phyloP scores from a whole-genome alignment of 2,888 invertebrate species.

The Epinotia brunnichana region DNA sequence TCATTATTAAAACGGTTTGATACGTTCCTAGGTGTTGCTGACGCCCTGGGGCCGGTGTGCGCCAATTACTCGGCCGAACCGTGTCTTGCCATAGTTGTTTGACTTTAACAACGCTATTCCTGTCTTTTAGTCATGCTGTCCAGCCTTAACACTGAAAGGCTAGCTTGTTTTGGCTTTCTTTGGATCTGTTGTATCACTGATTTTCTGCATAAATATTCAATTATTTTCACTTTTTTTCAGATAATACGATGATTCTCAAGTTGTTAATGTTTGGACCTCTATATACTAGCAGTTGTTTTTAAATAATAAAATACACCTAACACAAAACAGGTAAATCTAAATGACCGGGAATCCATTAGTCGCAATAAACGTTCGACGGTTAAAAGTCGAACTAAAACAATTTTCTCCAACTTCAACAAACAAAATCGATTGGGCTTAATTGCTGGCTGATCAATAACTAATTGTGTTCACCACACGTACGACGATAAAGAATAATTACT shows the following conservation, averaged over 20 bases:
- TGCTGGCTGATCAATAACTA: slow-evolving; percentile 83
- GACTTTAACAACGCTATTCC: slow-evolving; percentile 72
- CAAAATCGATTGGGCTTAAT: slow-evolving; percentile 83
- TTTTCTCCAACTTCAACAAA: slow-evolving; percentile 83
- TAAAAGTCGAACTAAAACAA: slow-evolving; percentile 81
- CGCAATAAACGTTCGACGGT: slow-evolving; percentile 73
- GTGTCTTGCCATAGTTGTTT: slow-evolving; percentile 68
- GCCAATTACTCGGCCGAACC: slow-evolving; percentile 76
- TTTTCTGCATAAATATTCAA: slow-evolving; percentile 14
- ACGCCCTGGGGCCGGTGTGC: slow-evolving; percentile 72
- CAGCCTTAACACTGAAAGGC: slow-evolving; percentile 38
- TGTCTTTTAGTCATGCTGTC: slow-evolving; percentile 57
- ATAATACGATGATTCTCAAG: neutral
- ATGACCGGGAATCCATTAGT: slow-evolving; percentile 76
- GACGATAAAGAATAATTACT: slow-evolving; percentile 83
- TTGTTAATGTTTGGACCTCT: neutral
- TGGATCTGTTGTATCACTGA: neutral
- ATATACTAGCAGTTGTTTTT: slow-evolving; percentile 61
- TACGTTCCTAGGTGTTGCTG: slow-evolving; percentile 82
- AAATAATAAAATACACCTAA: slow-evolving; percentile 63
- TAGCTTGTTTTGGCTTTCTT: slow-evolving; percentile 22
- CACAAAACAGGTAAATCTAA: slow-evolving; percentile 64
- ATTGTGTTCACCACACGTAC: slow-evolving; percentile 82
- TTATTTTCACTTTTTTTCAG: slow-evolving; percentile 9
- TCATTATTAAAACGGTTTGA: slow-evolving; percentile 84